Evolutionary conservation across 2,797 vertebrate species (phyloP).

Genomic region (Sphenodon punctatus): DNA sequence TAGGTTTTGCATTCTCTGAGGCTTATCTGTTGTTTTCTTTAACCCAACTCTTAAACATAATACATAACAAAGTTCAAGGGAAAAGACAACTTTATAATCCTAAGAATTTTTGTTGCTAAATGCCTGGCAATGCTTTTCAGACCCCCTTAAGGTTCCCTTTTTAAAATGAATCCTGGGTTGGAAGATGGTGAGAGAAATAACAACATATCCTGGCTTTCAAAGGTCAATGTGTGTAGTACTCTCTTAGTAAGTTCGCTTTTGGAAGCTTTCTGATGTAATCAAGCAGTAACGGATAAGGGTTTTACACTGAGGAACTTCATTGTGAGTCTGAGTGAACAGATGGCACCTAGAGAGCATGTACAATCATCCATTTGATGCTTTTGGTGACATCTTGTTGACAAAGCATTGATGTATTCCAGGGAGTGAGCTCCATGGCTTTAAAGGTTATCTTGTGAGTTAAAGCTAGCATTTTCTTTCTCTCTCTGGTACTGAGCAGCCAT

Average conservation of each 20-base stretch:
- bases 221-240: accelerated
- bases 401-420: neutral
- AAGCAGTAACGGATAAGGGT: neutral
- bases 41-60: constrained; percentile 45
- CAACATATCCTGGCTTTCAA: accelerated
- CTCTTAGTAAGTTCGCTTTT: neutral
- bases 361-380: neutral
- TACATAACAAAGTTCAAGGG: no score
- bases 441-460: no score
- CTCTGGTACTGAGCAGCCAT: no score
- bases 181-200: neutral
- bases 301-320: neutral
- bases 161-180: neutral
- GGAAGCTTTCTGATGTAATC: neutral
- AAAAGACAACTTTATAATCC: no score
- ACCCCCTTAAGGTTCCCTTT: no score
- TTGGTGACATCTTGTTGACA: neutral
- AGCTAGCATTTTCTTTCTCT: no score
- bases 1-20: neutral
- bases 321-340: neutral
- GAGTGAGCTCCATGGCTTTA: neutral
- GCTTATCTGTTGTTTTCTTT: neutral
- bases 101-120: no score
- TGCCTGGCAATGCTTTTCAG: no score
- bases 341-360: neutral